Evolutionary conservation across 2,888 invertebrate genomes (phyloP).

Genomic region (Meloe dianella): DNA sequence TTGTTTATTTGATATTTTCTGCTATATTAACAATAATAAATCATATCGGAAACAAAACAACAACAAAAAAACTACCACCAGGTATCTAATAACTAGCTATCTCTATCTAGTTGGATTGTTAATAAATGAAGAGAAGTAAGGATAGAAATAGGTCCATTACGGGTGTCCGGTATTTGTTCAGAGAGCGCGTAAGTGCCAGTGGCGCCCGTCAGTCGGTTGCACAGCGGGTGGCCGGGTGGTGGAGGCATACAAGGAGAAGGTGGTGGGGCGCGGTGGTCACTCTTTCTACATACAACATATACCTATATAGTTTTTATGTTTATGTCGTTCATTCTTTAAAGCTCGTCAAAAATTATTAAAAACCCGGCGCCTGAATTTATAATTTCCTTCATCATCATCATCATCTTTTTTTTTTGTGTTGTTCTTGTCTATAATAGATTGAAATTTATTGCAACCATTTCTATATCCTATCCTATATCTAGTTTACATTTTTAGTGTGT

Average conservation of each 20-base stretch:
- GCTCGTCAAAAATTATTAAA: conserved; percentile 12
- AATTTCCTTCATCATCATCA: conserved; percentile 3
- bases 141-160: conserved; percentile 36
- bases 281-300: not conserved
- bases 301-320: conserved; percentile 4
- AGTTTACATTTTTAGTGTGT: not conserved
- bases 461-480: no score
- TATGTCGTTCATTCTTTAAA: conserved; percentile 11
- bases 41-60: not conserved
- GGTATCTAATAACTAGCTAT: not conserved
- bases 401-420: not conserved
- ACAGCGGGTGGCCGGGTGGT: conserved; percentile 43
- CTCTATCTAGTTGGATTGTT: not conserved
- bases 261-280: not conserved
- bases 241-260: no score
- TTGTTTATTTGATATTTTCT: not conserved
- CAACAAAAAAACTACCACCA: not conserved
- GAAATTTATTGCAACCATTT: not conserved
- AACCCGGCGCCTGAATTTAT: conserved; percentile 10
- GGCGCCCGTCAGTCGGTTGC: conserved; percentile 54
- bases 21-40: conserved; percentile 5
- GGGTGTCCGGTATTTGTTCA: conserved; percentile 49
- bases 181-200: conserved; percentile 48
- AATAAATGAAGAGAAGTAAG: not conserved
- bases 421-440: not conserved